Evolutionary conservation across 2,888 invertebrate species (phyloP), one percentile per base, ranked within the genome.

Genomic region (Aplocera efformata): DNA sequence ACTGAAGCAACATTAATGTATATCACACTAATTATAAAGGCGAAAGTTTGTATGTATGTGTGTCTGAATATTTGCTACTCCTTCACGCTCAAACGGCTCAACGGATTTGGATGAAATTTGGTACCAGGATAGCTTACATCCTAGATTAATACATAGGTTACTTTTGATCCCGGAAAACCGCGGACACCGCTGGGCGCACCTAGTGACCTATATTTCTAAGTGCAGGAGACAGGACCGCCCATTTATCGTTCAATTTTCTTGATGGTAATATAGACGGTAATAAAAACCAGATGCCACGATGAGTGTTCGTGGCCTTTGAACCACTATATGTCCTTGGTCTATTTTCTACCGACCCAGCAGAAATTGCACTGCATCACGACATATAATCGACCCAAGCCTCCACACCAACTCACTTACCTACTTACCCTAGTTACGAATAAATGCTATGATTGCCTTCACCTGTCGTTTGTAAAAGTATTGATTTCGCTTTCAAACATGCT

Each of bases 291-390:
- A 37, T 36, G 25, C 33, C 40, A 47, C 34, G 25, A 47, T 36
- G 38, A 39, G 28, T 30, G 62, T 56, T 52, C 54, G 57, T 67
- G 73, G 75, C 72, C 75, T 72, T 65, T 63, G 54, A 62, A 62
- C 52, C 58, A 54, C 49, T 41, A 33, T 53, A 57, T 55, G 80
- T 74, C 85, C 85, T 85, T 85, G 84, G 78, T 68, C 85, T 82
- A 79, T 75, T 79, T 80, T 63, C 67, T 67, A 58, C 61, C 32
- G 27, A 49, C 49, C 45, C 39, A 42, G 48, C 52, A 70, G 79
- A 84, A 84, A 85, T 84, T 78, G 79, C 75, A 74, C 74, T 76
- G 72, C 75, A 81, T 72, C 84, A 85, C 85, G 85, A 59, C 57
- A 80, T 65, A 49, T 62, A 65, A 63, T 64, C 63, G 65, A 67